phyloP scores from a whole-genome alignment of 2,888 invertebrate genomes.

The Drosophila tanythrix region DNA sequence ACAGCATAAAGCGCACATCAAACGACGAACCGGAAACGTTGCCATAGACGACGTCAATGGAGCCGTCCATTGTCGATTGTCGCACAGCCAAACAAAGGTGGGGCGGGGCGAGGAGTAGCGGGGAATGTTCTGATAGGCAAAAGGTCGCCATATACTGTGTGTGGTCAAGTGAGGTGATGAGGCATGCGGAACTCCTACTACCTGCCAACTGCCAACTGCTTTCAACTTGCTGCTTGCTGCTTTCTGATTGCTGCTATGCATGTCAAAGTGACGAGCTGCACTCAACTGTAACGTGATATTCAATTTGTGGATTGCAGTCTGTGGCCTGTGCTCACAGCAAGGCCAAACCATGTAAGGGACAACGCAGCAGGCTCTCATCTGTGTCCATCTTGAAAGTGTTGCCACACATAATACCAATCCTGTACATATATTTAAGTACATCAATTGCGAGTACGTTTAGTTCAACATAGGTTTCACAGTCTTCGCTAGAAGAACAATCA shows the following conservation, averaged over 20 bases:
- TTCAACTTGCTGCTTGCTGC: not conserved
- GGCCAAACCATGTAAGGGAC: not conserved
- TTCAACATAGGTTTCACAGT: not conserved
- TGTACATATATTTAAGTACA: not conserved
- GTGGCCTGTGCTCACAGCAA: not conserved
- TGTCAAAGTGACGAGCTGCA: conserved; percentile 53
- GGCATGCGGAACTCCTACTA: conserved; percentile 32
- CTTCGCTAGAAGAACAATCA: not conserved
- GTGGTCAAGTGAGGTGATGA: conserved; percentile 1
- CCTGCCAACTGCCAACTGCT: not conserved
- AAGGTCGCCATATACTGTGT: not conserved
- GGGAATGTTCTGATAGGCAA: not conserved
- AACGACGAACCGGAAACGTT: conserved; percentile 64
- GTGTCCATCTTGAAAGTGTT: not conserved
- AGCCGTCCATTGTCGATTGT: conserved; percentile 48
- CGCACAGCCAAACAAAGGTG: conserved; percentile 43
- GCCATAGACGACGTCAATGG: conserved; percentile 48
- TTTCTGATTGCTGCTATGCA: conserved; percentile 56
- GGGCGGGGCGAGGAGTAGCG: not conserved
- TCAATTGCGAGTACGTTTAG: not conserved
- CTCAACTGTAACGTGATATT: conserved; percentile 36
- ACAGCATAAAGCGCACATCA: conserved; percentile 5
- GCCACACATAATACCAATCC: not conserved
- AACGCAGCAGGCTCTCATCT: not conserved
- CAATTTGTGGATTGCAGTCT: conserved; percentile 12